A percentile compares a stretch with the other conserved stretches of the same genome.
Conservation (phyloP, 2,113 vertebrate genomes). For the Odobenus rosmarus region DNA sequence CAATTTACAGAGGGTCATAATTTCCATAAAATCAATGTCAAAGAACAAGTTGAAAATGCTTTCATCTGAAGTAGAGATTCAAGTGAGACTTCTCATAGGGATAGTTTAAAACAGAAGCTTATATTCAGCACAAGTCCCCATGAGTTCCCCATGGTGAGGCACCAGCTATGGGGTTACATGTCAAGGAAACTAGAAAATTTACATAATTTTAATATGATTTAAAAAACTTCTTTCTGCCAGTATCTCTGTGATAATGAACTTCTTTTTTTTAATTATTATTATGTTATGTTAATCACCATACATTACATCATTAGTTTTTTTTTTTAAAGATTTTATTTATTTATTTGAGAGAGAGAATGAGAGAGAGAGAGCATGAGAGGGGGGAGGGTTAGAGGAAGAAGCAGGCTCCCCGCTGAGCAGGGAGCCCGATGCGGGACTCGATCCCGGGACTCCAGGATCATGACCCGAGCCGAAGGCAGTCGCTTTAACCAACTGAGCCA, state of each 20-base stretch:
- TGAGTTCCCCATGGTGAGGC: rapidly evolving
- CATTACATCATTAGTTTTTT: too few relatives aligned
- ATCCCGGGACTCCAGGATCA: too few relatives aligned
- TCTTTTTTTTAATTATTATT: neutral
- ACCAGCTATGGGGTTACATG: neutral
- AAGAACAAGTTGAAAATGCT: neutral
- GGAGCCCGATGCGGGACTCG: too few relatives aligned
- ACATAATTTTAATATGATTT: neutral
- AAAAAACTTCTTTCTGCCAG: neutral
- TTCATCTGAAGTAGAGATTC: neutral
- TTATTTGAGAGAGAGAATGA: too few relatives aligned
- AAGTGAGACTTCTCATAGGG: neutral
- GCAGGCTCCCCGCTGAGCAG: too few relatives aligned
- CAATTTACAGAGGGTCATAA: neutral
- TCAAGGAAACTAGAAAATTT: neutral
- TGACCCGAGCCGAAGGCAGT: too few relatives aligned
- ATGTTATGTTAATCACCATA: too few relatives aligned
- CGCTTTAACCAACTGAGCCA: too few relatives aligned
- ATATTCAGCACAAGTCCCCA: neutral
- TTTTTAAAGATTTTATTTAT: too few relatives aligned
- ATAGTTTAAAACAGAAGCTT: neutral
- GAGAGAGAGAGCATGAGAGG: too few relatives aligned
- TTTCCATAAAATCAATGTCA: conserved; percentile 8
- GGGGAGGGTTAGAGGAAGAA: too few relatives aligned
- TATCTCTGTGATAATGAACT: neutral